Base-by-base conservation (phyloP, 1,140 invertebrate species). In the Fopius arisanus region DNA sequence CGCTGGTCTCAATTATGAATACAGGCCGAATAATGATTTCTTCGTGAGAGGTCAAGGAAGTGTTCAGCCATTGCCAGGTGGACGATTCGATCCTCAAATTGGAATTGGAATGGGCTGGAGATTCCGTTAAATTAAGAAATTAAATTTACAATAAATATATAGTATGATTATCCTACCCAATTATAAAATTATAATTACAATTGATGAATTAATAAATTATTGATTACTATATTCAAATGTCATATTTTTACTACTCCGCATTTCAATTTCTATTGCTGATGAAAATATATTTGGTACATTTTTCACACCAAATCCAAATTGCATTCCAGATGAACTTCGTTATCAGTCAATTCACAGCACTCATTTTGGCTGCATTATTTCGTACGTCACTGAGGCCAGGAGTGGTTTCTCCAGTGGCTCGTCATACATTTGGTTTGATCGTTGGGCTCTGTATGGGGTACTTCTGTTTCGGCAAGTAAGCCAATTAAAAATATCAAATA, bases 391-490 rank as follows among this genome's bases (percentile, higher is more conserved):
- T 96, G 74, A 92, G 91, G 86, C 91, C 92, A 65, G 87, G 85
- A 2, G 88, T 88, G 74, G 92, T 92, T 67, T 91, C 91, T 66
- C 88, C 92, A 74, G 90, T 90, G 54, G 90, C 91, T 72, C 90
- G 95, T 79, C 94, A 96, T 88, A 89, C 89, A 67, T 93, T 94
- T 81, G 94, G 93, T 72, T 89, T 96, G 40, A 81, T 92, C 59
- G 88, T 94, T 82, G 95, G 95, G 65, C 88, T 96, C 78, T 83
- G 90, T 71, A 91, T 96, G 81, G 93, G 94, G 75, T 95, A 94
- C 88, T 96, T 96, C 87, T 96, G 94, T 87, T 96, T 96, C 89
- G 95, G 96, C 88, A 92, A 91, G 92, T 94, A 91, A 92, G 91
- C 77, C 67, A 75, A 79, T 75, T 7, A 40, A 16, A 41, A 73